Base-by-base conservation (phyloP, 2,113 vertebrate species). In the Fregetta grallaria region DNA sequence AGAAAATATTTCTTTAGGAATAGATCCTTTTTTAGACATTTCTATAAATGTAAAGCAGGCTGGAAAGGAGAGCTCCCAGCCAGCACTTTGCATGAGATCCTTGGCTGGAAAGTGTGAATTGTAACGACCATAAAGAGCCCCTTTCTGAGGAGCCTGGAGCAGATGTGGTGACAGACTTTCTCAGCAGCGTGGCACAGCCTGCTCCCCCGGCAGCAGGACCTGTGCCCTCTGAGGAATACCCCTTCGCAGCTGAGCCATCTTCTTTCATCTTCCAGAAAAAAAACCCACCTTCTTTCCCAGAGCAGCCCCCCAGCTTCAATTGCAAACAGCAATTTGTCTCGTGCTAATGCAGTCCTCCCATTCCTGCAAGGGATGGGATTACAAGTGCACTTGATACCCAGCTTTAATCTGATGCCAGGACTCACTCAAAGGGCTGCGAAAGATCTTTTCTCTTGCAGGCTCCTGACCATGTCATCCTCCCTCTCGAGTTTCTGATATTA, bases 31-130 rank as follows among this genome's bases (percentile, higher is more conserved):
- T 61, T 45, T 3, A 62, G 8, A 6, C 2, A 1, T 38, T 80
- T 75, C 55, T 56, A 3, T 23, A 66, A 42, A 29, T 0, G 1
- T 9, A 70, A 52, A 52, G 19, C 5, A 6, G 23, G 13, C 25
- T 88, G 79, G 17, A 45, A 73, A 76, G 59, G 25, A 88, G n/a
- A 70, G 50, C 38, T 63, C 23, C 23, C 25, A 40, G n/a, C 19
- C 58, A 78, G 58, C 8, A 11, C 27, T 66, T 36, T 47, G 53
- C 23, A 9, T 1, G 17, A 42, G 32, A 47, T 32, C 29, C 47
- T 72, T 19, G 62, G 44, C 55, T 74, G 91, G 36, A 4, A 74
- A 32, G 29, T 9, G 82, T 63, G 66, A 66, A 68, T 9, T 55
- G 11, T 19, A 55, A 44, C 1, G 19, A 40, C 68, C 27, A 10